Evolutionary conservation across 2,888 invertebrate species (phyloP), one percentile per base, ranked within the genome.

Genomic region (Plagodis pulveraria): DNA sequence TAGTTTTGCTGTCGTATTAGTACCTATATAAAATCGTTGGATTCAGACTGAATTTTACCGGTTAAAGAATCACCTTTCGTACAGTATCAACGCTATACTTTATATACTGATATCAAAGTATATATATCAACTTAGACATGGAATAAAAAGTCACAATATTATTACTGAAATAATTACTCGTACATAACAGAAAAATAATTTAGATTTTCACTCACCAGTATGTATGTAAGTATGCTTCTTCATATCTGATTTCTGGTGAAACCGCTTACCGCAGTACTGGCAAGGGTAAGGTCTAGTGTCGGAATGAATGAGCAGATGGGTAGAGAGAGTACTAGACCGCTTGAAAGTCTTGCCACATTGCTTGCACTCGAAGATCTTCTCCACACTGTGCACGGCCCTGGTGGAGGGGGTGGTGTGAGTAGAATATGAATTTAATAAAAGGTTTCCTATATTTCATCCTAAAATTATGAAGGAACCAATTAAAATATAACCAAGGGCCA

Each of bases 231-330:
- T 99, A 92, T 99, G 99, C 81, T 99, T 99, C 94, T 99, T 99
- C 99, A 99, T 99, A 89, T 99, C 99, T 54, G 98, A 98, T 86
- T 99, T 99, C 92, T 99, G 99, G 84, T 99, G 99, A 92, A 99
- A 99, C 74, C 99, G 93, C 89, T 99, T 99, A 60, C 99, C 99
- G 89, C 99, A 99, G 91, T 98, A 99, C 86, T 98, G 98, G 89
- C 99, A 99, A 6, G 99, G 99, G 87, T 99, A 99, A 34, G 99
- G 99, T 81, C 99, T 94, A 59, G 98, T 99, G 89, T 99, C 98
- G 66, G 98, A 98, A 93, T 99, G 99, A 76, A 99, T 99, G 71
- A 99, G 95, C 71, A 99, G 95, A 89, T 99, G 99, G 8, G 99
- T 99, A 65, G 99, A 98, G 66, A 99, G 93, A 0, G 99, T 99